phyloP scores from a whole-genome alignment of 2,888 invertebrate genomes.

The Tipula unca region DNA sequence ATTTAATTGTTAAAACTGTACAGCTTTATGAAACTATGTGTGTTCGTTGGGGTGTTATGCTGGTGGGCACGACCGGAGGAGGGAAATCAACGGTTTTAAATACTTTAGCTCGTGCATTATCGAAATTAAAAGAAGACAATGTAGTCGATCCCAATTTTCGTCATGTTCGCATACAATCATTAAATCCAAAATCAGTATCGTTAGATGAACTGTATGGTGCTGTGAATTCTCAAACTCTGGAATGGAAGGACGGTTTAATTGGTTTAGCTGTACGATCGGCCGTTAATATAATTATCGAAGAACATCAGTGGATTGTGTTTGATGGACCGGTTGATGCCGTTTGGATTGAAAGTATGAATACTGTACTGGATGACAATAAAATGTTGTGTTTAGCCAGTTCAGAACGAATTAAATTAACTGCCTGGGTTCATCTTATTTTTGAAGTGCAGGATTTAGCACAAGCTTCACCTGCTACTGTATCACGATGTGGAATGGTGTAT shows the following conservation, averaged over 20 bases:
- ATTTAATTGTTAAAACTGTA: constrained; percentile 66
- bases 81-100: constrained; percentile 74
- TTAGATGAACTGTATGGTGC: constrained; percentile 86
- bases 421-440: constrained; percentile 84
- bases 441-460: constrained; percentile 78
- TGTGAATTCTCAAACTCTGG: constrained; percentile 71
- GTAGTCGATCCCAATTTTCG: constrained; percentile 55
- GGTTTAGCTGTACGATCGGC: constrained; percentile 45
- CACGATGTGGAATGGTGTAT: constrained; percentile 81
- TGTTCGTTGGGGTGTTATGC: constrained; percentile 87
- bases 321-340: constrained; percentile 89
- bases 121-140: constrained; percentile 53
- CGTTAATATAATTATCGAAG: constrained; percentile 43
- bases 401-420: constrained; percentile 80
- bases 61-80: constrained; percentile 83
- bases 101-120: constrained; percentile 63
- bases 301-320: constrained; percentile 87
- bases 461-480: constrained; percentile 86
- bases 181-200: constrained; percentile 83
- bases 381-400: constrained; percentile 88
- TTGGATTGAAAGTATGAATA: constrained; percentile 93
- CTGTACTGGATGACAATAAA: constrained; percentile 87
- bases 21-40: constrained; percentile 87
- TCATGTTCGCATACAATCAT: constrained; percentile 64
- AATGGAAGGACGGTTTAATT: constrained; percentile 85